phyloP scores from a whole-genome alignment of 2,113 vertebrate species.

The Zootoca vivipara region DNA sequence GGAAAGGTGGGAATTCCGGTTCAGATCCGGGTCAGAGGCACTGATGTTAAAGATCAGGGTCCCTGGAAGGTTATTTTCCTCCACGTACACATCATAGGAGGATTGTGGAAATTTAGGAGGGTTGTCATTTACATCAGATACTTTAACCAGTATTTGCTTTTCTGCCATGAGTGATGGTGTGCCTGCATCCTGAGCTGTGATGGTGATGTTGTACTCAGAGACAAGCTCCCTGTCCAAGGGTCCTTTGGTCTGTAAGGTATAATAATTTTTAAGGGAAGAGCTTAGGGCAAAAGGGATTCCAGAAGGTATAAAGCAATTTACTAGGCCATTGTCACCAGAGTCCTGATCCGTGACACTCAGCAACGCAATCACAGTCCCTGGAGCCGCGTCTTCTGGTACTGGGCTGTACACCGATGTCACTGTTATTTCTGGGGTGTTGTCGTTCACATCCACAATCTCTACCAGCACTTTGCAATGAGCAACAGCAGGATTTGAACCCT shows the following conservation, averaged over 20 bases:
- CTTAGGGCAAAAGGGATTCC: slow-evolving; percentile 77
- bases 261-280: slow-evolving; percentile 80
- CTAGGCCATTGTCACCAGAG: slow-evolving; percentile 76
- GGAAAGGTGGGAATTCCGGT: slow-evolving; percentile 77
- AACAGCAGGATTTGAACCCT: slow-evolving; percentile 72
- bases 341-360: slow-evolving; percentile 79
- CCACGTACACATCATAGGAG: slow-evolving; percentile 84
- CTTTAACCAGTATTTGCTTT: slow-evolving; percentile 72
- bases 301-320: slow-evolving; percentile 73
- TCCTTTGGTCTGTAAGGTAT: slow-evolving; percentile 77
- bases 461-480: slow-evolving; percentile 80
- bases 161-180: slow-evolving; percentile 70
- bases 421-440: slow-evolving; percentile 78
- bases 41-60: slow-evolving; percentile 80
- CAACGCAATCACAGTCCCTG: slow-evolving; percentile 77
- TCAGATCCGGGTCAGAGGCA: slow-evolving; percentile 77
- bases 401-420: slow-evolving; percentile 79
- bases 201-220: slow-evolving; percentile 77
- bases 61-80: slow-evolving; percentile 83
- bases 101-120: slow-evolving; percentile 75
- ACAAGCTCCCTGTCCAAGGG: slow-evolving; percentile 74
- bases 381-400: slow-evolving; percentile 76
- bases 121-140: slow-evolving; percentile 82
- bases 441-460: slow-evolving; percentile 79
- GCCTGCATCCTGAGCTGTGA: slow-evolving; percentile 75